Evolutionary conservation across 2,113 vertebrate species (phyloP).

Genomic region (Carettochelys insculpta): DNA sequence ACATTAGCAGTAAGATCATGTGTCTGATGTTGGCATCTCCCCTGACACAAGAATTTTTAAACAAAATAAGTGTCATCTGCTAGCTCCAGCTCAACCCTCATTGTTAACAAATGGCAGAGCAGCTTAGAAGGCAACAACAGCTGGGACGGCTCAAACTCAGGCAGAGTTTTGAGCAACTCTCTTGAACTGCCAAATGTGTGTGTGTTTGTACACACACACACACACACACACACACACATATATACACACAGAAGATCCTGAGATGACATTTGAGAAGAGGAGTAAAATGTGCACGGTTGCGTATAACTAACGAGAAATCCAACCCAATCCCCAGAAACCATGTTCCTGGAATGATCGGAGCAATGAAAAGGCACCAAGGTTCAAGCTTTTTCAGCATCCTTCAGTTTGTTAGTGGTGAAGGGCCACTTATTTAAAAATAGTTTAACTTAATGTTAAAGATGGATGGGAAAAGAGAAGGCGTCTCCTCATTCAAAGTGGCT

Average conservation of each 20-base stretch:
- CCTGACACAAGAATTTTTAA: slow-evolving; percentile 34
- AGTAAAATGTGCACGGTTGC: slow-evolving; percentile 46
- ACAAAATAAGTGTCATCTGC: slow-evolving; percentile 35
- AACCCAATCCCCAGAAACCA: slow-evolving; percentile 23
- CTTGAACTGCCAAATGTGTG: slow-evolving; percentile 57
- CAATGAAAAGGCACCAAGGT: background rate
- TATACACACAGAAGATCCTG: slow-evolving; percentile 49
- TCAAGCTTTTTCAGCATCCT: background rate
- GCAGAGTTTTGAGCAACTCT: slow-evolving; percentile 60
- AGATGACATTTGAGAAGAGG: slow-evolving; percentile 58
- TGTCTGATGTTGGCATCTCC: background rate
- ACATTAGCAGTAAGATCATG: background rate
- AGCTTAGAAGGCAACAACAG: slow-evolving; percentile 45
- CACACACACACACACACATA: too few species aligned
- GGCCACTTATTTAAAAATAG: slow-evolving; percentile 9
- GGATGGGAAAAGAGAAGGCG: slow-evolving; percentile 38
- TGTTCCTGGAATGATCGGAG: background rate
- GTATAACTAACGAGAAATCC: slow-evolving; percentile 18
- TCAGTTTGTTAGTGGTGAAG: background rate
- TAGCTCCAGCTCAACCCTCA: slow-evolving; percentile 12
- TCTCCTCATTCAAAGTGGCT: slow-evolving; percentile 27
- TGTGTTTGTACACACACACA: too few species aligned
- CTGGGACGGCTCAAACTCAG: slow-evolving; percentile 51
- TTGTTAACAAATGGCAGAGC: slow-evolving; percentile 8
- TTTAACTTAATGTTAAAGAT: slow-evolving; percentile 4